These are phyloP conservation scores for Oreochromis niloticus DNA, from an alignment of 2,113 vertebrate genomes.

Conservation along the genomic window DNA sequence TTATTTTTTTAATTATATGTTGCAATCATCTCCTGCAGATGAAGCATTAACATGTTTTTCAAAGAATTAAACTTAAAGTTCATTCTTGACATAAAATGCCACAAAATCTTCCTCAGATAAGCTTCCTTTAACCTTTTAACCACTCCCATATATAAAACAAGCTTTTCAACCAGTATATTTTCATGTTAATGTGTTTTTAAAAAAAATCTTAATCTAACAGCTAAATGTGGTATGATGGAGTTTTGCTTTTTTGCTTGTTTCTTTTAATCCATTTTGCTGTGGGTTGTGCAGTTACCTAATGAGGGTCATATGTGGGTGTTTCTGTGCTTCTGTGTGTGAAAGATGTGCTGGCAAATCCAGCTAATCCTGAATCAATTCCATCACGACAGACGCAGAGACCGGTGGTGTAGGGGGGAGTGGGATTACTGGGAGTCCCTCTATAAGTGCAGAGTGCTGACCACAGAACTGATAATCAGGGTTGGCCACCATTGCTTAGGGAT, in stretches of 20 bases:
- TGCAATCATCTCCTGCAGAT: background rate
- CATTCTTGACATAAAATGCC: background rate
- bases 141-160: background rate
- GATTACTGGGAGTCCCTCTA: slow-evolving; percentile 5
- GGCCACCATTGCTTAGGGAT: background rate
- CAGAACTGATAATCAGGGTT: background rate
- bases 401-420: background rate
- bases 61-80: background rate
- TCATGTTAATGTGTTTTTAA: background rate
- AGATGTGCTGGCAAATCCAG: slow-evolving; percentile 9
- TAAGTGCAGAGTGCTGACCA: background rate
- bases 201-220: background rate
- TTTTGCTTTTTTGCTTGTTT: background rate
- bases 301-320: background rate
- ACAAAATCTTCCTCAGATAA: background rate
- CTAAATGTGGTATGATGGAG: background rate
- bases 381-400: background rate
- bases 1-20: background rate
- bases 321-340: background rate
- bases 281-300: background rate
- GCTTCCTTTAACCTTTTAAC: background rate
- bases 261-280: background rate
- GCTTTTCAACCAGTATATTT: background rate
- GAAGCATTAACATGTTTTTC: background rate
- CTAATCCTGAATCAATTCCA: slow-evolving; percentile 33